Evolutionary conservation across 2,888 invertebrate species (phyloP), one percentile per base, ranked within the genome.

Genomic region (Charanyca ferruginea): DNA sequence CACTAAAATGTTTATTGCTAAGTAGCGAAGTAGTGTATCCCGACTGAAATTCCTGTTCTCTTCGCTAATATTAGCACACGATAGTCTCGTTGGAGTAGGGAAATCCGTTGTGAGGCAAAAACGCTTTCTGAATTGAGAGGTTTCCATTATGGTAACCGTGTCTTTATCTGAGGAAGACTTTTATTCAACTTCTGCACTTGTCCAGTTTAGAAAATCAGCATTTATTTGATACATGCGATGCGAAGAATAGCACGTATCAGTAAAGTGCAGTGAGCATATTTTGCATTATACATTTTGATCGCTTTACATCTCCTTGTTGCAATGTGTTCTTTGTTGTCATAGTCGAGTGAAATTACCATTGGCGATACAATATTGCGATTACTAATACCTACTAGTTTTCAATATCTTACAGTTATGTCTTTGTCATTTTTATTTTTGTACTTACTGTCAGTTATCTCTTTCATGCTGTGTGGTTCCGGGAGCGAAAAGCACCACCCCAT

Each of bases 81-180:
- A 48, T 42, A 25, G 35, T 45, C 41, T 42, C 16, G 49, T 20
- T 71, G 11, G 4, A 42, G 11, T 18, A 38, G 42, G 7, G 16
- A 35, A 58, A 60, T 70, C 23, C 48, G n/a, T 48, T 66, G 61
- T 23, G 23, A 64, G 9, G n/a, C 49, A 49, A 51, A 49, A 44
- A 23, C 38, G 49, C 22, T 38, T 42, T 45, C 44, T 71, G 42
- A 38, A 51, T 49, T 60, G 28, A 38, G 22, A 44, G 11, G 28
- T 51, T 71, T 20, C 42, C 42, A 49, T 62, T 60, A 35, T 71
- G 41, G 23, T 35, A 13, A 42, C 22, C 16, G 8, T 18, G 16
- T 66, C 41, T 8, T 23, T 41, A 3, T 6, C 18, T 49, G 18
- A 44, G 22, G n/a, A 44, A 22, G 35, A n/a, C 32, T 38, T 32